Percentiles rank a stretch among this genome's conserved stretches.
Conservation (phyloP, 2,797 vertebrate genomes). For the Anabas testudineus region DNA sequence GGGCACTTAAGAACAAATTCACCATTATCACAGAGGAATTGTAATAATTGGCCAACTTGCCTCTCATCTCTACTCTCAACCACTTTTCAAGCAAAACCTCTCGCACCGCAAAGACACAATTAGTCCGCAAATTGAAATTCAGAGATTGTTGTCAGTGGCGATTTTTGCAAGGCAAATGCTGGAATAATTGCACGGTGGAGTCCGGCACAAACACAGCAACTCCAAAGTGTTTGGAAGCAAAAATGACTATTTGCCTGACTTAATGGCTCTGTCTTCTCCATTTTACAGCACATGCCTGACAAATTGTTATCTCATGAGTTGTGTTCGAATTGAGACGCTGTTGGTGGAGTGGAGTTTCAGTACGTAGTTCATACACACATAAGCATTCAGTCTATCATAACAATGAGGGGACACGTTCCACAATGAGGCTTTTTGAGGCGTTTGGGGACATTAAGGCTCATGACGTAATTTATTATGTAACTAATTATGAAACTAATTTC, state of each 20-base stretch:
- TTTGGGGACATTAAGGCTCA: constrained; percentile 22
- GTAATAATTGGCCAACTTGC: constrained; percentile 36
- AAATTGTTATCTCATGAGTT: constrained; percentile 21
- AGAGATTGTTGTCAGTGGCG: constrained; percentile 39
- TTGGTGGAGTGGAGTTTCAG: constrained; percentile 12
- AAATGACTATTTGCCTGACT: constrained; percentile 14
- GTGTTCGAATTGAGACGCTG: constrained; percentile 20
- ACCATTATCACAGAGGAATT: constrained; percentile 38
- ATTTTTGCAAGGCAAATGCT: constrained; percentile 35
- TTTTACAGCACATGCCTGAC: constrained; percentile 31
- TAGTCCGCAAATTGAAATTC: constrained; percentile 50
- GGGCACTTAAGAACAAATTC: constrained; percentile 48
- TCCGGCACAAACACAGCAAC: constrained; percentile 14
- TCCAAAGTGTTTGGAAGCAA: constrained; percentile 17
- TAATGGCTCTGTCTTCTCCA: constrained; percentile 3
- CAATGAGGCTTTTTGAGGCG: constrained; percentile 21
- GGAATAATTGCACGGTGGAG: constrained; percentile 23
- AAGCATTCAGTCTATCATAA: background rate
- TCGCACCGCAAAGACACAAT: constrained; percentile 38
- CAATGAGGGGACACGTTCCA: constrained; percentile 9
- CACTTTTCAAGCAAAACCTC: constrained; percentile 38
- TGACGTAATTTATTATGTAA: constrained; percentile 30
- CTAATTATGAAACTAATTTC: constrained; percentile 7
- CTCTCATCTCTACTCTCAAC: constrained; percentile 10
- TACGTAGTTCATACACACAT: constrained; percentile 16